phyloP scores from a whole-genome alignment of 2,888 invertebrate genomes.

The Habroteleia sp. region DNA sequence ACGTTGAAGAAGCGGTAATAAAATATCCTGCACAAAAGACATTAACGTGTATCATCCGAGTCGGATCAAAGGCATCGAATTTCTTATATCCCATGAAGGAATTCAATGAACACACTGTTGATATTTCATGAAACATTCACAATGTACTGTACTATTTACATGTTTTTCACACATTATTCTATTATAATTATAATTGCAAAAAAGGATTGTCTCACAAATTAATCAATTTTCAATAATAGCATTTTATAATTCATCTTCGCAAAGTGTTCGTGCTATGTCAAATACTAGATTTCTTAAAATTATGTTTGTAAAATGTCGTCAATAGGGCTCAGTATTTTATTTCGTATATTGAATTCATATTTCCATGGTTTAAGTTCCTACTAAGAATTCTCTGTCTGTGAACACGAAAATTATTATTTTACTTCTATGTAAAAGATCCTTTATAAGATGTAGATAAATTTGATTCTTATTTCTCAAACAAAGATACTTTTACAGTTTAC shows the following conservation, averaged over 20 bases:
- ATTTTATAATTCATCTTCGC: too few relatives aligned
- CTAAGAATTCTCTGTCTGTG: too few relatives aligned
- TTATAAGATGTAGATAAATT: conserved; percentile 11
- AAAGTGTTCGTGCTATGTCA: too few relatives aligned
- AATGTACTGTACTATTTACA: conserved; percentile 11
- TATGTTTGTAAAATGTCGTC: too few relatives aligned
- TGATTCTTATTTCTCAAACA: too few relatives aligned
- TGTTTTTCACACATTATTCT: too few relatives aligned
- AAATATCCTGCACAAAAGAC: conserved; percentile 44
- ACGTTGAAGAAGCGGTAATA: conserved; percentile 25
- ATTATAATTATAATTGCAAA: too few relatives aligned
- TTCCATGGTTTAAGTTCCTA: neutral
- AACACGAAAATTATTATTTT: neutral
- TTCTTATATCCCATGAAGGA: conserved; percentile 19
- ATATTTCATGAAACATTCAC: neutral
- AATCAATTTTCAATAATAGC: too few relatives aligned
- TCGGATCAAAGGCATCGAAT: conserved; percentile 30
- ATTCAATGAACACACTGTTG: conserved; percentile 12
- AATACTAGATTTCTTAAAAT: too few relatives aligned
- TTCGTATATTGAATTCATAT: neutral
- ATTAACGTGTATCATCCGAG: conserved; percentile 21
- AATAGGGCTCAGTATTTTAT: too few relatives aligned
- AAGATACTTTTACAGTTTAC: neutral
- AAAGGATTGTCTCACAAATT: too few relatives aligned
- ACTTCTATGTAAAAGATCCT: neutral